Evolutionary conservation across 2,888 invertebrate genomes (phyloP).

Genomic region (Pristionchus japonicus): DNA sequence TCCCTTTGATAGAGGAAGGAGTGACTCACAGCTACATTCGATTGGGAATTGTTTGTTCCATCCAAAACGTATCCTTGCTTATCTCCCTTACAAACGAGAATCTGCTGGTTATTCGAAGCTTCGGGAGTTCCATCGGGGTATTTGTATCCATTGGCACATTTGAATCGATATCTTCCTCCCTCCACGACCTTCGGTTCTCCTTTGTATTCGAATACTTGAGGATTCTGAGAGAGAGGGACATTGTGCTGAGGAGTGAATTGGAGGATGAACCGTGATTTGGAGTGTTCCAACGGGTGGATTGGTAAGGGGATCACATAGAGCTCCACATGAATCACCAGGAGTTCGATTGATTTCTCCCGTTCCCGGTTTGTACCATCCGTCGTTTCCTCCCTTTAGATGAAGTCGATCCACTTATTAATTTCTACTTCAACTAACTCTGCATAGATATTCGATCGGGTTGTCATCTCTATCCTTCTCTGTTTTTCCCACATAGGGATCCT

Average conservation of each 20-base stretch:
- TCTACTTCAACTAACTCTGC: constrained; percentile 2
- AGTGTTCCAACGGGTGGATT: background rate
- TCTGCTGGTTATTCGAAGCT: constrained; percentile 7
- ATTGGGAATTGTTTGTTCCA: background rate
- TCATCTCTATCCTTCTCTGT: background rate
- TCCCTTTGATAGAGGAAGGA: background rate
- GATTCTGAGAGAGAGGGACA: background rate
- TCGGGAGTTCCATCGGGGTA: constrained; percentile 42
- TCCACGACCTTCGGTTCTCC: constrained; percentile 37
- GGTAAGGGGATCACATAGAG: constrained; percentile 31
- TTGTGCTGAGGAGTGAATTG: background rate
- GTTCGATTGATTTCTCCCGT: background rate
- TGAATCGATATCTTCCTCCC: constrained; percentile 33
- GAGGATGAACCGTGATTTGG: background rate
- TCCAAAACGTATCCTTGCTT: background rate
- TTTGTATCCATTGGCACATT: constrained; percentile 32
- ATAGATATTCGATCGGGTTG: background rate
- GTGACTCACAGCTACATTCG: background rate
- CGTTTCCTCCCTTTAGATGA: constrained; percentile 10
- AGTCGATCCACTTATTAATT: background rate
- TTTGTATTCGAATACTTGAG: constrained; percentile 37
- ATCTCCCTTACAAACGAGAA: constrained; percentile 15
- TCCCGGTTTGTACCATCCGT: constrained; percentile 40
- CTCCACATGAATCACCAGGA: constrained; percentile 37
- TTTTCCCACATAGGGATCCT: constrained; percentile 28